A percentile compares a stretch with the other conserved stretches of the same genome.
These are phyloP conservation scores for Cantharis rustica DNA, from an alignment of 2,888 invertebrate genomes.

Conservation along the genomic window DNA sequence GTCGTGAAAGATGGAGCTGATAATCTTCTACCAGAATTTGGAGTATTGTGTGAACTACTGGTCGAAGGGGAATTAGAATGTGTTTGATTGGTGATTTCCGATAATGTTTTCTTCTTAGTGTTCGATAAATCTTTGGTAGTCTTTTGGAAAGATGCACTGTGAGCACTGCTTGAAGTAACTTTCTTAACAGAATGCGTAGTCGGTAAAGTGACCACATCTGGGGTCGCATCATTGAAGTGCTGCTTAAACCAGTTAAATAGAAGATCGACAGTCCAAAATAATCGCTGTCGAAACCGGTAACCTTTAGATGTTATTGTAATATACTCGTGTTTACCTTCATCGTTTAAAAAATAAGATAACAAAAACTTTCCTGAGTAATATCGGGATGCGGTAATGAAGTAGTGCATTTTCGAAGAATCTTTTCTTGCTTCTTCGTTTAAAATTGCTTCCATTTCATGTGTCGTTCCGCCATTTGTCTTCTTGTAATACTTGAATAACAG, in stretches of 20 bases:
- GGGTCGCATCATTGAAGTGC: too few species aligned
- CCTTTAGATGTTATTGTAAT: slow-evolving; percentile 92
- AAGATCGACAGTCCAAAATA: slow-evolving; percentile 80
- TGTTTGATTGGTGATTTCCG: too few species aligned
- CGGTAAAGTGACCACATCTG: too few species aligned
- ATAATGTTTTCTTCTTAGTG: too few species aligned
- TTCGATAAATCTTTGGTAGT: too few species aligned
- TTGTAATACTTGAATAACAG: slow-evolving; percentile 90
- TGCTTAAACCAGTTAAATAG: slow-evolving; percentile 95
- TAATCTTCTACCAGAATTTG: too few species aligned
- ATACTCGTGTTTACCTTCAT: slow-evolving; percentile 94
- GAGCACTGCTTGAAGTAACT: too few species aligned
- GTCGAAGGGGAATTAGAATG: too few species aligned
- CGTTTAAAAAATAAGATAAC: slow-evolving; percentile 90
- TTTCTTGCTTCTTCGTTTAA: slow-evolving; percentile 88
- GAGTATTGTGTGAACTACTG: too few species aligned
- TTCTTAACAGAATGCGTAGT: slow-evolving; percentile 70
- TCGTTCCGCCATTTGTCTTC: slow-evolving; percentile 75
- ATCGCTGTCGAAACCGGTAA: slow-evolving; percentile 84
- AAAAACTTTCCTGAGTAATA: slow-evolving; percentile 91
- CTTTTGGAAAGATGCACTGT: too few species aligned
- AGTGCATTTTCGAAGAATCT: slow-evolving; percentile 87
- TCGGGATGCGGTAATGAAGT: slow-evolving; percentile 81
- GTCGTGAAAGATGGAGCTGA: too few species aligned
- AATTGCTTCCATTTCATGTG: slow-evolving; percentile 86